Evolutionary conservation across 1,140 invertebrate genomes (phyloP).

Genomic region (Paralvinella palmiformis): DNA sequence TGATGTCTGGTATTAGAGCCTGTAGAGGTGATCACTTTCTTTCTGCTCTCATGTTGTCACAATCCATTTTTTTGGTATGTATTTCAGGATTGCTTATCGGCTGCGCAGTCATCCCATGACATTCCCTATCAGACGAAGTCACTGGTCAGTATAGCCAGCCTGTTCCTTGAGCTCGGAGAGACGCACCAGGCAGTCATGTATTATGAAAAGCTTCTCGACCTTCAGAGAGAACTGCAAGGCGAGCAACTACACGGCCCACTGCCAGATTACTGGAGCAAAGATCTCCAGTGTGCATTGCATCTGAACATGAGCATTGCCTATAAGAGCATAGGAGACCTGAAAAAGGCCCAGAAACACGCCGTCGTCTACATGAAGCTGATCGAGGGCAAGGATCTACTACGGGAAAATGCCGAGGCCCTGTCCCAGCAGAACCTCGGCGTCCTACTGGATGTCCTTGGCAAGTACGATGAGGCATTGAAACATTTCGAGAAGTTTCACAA

Average conservation of each 20-base stretch:
- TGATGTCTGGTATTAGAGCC: no score
- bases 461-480: constrained; percentile 34
- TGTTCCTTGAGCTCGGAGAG: constrained; percentile 35
- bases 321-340: constrained; percentile 40
- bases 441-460: constrained; percentile 40
- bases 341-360: constrained; percentile 36
- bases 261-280: constrained; percentile 41
- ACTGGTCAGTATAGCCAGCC: constrained; percentile 41
- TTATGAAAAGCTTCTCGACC: constrained; percentile 41
- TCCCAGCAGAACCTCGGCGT: constrained; percentile 42
- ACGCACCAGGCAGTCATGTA: constrained; percentile 40
- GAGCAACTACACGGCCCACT: constrained; percentile 25
- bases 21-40: no score
- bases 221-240: constrained; percentile 27
- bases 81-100: constrained; percentile 33
- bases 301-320: constrained; percentile 47
- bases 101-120: constrained; percentile 40
- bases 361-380: constrained; percentile 29
- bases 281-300: constrained; percentile 40
- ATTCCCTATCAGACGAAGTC: constrained; percentile 42
- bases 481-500: constrained; percentile 34
- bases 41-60: no score
- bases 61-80: neutral
- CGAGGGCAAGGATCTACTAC: constrained; percentile 26
- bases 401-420: constrained; percentile 24